phyloP scores from a whole-genome alignment of 2,888 invertebrate species.

The Drosophila nr. medialis region DNA sequence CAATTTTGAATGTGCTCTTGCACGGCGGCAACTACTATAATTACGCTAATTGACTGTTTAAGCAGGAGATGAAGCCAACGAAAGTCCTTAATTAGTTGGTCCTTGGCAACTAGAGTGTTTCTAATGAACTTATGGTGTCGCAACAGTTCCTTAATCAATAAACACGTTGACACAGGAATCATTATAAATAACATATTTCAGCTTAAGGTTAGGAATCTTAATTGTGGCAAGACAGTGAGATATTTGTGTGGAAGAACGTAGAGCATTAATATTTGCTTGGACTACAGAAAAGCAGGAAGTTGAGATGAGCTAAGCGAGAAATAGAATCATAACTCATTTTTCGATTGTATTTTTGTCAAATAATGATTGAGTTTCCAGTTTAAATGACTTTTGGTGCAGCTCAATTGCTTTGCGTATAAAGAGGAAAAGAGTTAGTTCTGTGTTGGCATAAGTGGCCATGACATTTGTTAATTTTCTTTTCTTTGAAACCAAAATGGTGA shows the following conservation, averaged over 20 bases:
- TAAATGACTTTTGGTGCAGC: background rate
- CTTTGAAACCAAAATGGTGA: background rate
- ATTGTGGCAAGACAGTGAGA: background rate
- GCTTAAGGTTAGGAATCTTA: background rate
- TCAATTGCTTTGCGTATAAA: background rate
- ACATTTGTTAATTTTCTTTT: background rate
- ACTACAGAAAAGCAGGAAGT: background rate
- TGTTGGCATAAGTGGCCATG: background rate
- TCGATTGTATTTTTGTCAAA: background rate
- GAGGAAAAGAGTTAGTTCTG: background rate
- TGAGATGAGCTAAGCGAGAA: background rate
- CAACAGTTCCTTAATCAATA: background rate
- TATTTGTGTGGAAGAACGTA: background rate
- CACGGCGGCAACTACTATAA: constrained; percentile 55
- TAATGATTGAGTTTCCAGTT: background rate
- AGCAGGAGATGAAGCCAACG: constrained; percentile 17
- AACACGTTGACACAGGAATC: background rate
- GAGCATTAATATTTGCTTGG: background rate
- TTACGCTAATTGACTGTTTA: constrained; percentile 42
- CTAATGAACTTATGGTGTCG: background rate
- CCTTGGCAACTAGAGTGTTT: background rate
- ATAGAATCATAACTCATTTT: background rate
- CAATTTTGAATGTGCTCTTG: constrained; percentile 17
- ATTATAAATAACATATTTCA: background rate
- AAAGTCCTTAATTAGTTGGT: constrained; percentile 38